Evolutionary conservation across 2,113 vertebrate genomes (phyloP).

Genomic region (Arothron firmamentum): DNA sequence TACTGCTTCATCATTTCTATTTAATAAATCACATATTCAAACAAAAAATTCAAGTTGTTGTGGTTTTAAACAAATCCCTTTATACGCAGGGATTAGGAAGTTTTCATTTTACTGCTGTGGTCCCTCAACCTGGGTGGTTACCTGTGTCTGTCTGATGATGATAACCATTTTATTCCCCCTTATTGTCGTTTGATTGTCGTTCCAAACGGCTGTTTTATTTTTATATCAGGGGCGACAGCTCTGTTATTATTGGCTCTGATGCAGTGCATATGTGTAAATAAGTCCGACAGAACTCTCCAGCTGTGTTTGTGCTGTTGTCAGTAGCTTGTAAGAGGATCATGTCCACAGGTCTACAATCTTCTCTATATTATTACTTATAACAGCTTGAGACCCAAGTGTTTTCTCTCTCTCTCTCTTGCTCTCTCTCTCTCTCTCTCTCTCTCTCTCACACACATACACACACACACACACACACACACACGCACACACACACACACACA

Average conservation of each 20-base stretch:
- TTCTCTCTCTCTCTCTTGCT: slow-evolving; percentile 9
- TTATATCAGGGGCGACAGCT: not conserved
- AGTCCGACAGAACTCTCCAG: not conserved
- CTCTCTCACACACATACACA: slow-evolving; percentile 11
- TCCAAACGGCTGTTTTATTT: too few species aligned
- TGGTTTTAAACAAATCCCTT: too few species aligned
- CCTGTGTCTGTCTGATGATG: slow-evolving; percentile 12
- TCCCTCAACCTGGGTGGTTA: too few species aligned
- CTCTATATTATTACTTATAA: slow-evolving; percentile 36
- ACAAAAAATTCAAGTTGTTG: too few species aligned
- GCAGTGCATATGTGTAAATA: not conserved
- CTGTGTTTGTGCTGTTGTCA: slow-evolving; percentile 26
- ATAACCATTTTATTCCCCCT: slow-evolving; percentile 7
- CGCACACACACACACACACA: too few species aligned
- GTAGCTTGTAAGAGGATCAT: slow-evolving; percentile 47
- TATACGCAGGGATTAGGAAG: too few species aligned
- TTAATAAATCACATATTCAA: too few species aligned
- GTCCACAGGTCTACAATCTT: slow-evolving; percentile 36
- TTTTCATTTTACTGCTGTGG: too few species aligned
- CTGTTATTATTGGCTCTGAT: not conserved
- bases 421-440: slow-evolving; percentile 1
- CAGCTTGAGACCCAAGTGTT: slow-evolving; percentile 21
- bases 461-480: not conserved
- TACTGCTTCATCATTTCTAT: too few species aligned
- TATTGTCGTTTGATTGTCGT: too few species aligned